phyloP scores from a whole-genome alignment of 2,113 vertebrate species.

The Murina feae region DNA sequence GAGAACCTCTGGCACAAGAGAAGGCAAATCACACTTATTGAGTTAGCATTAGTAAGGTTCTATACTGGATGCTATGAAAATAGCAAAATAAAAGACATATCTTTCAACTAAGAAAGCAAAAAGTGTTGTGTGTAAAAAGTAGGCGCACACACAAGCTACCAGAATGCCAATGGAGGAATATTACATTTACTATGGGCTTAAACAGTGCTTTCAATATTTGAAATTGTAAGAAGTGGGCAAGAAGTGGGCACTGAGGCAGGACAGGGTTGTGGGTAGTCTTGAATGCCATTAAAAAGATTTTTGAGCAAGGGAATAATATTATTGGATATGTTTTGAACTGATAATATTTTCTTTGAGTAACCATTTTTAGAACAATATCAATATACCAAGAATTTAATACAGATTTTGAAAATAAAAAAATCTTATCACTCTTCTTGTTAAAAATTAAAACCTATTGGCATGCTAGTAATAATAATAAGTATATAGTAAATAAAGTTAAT shows the following conservation, averaged over 20 bases:
- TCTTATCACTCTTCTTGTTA: background rate
- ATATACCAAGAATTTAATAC: background rate
- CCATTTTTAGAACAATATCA: background rate
- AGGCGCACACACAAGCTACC: background rate
- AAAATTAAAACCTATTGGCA: conserved; percentile 34
- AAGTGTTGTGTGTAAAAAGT: background rate
- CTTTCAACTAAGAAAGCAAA: background rate
- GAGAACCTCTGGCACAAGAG: background rate
- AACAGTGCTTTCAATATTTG: background rate
- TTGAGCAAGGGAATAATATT: background rate
- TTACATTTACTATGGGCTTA: background rate
- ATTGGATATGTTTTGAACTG: background rate
- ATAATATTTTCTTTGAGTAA: background rate
- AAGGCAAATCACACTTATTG: background rate
- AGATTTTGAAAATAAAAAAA: conserved; percentile 12
- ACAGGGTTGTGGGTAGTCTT: background rate
- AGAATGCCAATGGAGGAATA: background rate
- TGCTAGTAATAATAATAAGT: conserved; percentile 35
- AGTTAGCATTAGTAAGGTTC: background rate
- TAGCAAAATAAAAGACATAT: background rate
- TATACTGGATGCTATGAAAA: background rate
- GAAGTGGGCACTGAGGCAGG: background rate
- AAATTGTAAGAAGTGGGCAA: background rate
- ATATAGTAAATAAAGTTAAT: background rate
- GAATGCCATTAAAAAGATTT: background rate